These are phyloP conservation scores for Antitype chi DNA, from an alignment of 2,888 invertebrate species.

Conservation along the genomic window DNA sequence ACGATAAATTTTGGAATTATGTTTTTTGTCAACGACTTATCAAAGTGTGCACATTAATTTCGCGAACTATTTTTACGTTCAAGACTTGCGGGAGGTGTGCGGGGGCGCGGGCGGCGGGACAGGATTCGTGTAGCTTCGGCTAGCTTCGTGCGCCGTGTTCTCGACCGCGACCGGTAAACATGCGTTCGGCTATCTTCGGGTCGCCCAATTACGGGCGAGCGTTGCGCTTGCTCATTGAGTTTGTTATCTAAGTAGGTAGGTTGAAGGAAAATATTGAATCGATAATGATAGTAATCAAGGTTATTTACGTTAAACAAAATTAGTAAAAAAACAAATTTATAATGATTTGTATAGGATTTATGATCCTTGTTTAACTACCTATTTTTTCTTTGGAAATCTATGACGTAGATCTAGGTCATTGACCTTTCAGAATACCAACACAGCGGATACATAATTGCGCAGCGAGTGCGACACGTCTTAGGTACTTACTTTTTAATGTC, in stretches of 20 bases:
- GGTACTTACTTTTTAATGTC: no score
- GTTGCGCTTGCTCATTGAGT: slow-evolving; percentile 38
- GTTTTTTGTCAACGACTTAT: slow-evolving; percentile 19
- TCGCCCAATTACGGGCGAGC: slow-evolving; percentile 6
- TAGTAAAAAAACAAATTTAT: neutral
- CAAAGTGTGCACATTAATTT: slow-evolving; percentile 37
- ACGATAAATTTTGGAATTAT: slow-evolving; percentile 31
- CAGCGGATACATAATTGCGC: no score
- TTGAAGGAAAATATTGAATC: neutral
- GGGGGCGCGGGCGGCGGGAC: neutral
- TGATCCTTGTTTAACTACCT: neutral
- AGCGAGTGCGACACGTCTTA: no score
- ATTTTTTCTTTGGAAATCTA: neutral
- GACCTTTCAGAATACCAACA: neutral
- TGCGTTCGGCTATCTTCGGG: slow-evolving; percentile 54
- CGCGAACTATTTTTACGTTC: slow-evolving; percentile 16
- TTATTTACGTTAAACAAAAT: neutral
- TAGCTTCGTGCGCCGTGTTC: slow-evolving; percentile 5
- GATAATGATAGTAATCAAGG: neutral
- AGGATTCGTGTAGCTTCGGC: slow-evolving; percentile 41
- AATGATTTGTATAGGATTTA: no score
- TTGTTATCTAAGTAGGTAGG: slow-evolving; percentile 2
- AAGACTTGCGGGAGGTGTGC: slow-evolving; percentile 23
- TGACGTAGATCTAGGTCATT: neutral
- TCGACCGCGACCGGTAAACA: slow-evolving; percentile 27